Base-by-base conservation (phyloP, 2,888 invertebrate species). In the Pristionchus entomophagus region DNA sequence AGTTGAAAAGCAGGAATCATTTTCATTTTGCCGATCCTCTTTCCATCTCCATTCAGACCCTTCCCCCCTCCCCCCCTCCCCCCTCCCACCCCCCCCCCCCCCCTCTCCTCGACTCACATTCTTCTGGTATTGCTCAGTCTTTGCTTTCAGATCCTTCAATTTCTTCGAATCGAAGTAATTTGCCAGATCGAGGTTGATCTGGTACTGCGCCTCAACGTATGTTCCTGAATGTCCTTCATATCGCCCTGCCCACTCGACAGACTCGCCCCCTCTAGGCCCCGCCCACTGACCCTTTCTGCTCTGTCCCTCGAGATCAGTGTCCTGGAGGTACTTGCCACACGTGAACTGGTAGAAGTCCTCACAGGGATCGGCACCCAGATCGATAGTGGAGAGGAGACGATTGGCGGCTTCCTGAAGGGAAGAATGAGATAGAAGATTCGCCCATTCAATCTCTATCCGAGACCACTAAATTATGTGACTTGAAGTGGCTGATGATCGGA, bases 291-390 rank as follows among this genome's bases (percentile, higher is more conserved):
- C 82, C 41, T 82, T 82, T 41, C 82, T 82, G 56, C 41, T 45
- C 45, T 22, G 29, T 41, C 82, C 82, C 38, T 82, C 29, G 19
- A 84, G 69, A 22, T 65, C 59, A 1, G 86, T 86, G 65, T 87
- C 85, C 19, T 86, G 86, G 41, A 89, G 86, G 73, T 86, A 89
- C 41, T 85, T 88, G 65, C 86, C 86, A 83, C 89, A 89, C 0
- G 88, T 86, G 82, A 89, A 89, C 78, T 69, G 53, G 80, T 88
- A 88, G 77, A 88, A 88, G 73, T 87, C 86, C 41, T 78, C 84
- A 38, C 83, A 86, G 0, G 86, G 86, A 26, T 86, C 86, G 26
- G 65, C 85, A 17, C 81, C 35, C 2, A 32, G 26, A 77, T 86
- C 86, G 32, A 81, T 19, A 35, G 80, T 83, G 14, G 38, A 51